Evolutionary conservation across 2,888 invertebrate genomes (phyloP).

Genomic region (Hyposoter dolosus): DNA sequence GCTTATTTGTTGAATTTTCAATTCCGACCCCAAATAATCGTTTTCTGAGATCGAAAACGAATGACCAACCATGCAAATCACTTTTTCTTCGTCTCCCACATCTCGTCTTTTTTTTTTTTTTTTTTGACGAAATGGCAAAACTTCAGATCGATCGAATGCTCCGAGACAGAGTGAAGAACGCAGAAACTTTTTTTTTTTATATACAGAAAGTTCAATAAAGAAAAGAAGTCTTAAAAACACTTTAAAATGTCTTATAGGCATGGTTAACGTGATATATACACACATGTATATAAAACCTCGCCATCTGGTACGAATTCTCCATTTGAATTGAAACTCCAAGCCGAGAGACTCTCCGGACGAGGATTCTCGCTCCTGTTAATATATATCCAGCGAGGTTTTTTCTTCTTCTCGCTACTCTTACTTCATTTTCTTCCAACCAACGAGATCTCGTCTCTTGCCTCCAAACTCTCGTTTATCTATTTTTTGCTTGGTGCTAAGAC

Average conservation of each 20-base stretch:
- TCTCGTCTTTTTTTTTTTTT: background rate
- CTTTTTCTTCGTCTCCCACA: background rate
- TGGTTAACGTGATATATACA: background rate
- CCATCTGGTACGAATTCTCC: slow-evolving; percentile 8
- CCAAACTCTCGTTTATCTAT: slow-evolving; percentile 27
- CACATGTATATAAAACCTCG: background rate
- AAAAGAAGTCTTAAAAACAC: slow-evolving; percentile 1
- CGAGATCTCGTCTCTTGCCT: slow-evolving; percentile 23
- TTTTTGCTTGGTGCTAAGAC: slow-evolving; percentile 20
- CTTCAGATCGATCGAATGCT: slow-evolving; percentile 2
- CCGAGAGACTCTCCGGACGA: background rate
- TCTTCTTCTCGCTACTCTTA: slow-evolving; percentile 21
- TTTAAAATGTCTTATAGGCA: slow-evolving; percentile 13
- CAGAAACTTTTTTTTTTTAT: background rate
- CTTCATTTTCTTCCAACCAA: slow-evolving; percentile 22
- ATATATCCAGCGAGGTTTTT: slow-evolving; percentile 18
- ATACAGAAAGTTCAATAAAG: background rate
- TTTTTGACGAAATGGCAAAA: background rate
- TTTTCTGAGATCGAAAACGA: background rate
- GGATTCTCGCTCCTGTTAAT: slow-evolving; percentile 25
- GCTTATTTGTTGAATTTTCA: background rate
- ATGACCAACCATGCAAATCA: background rate
- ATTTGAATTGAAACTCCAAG: slow-evolving; percentile 19
- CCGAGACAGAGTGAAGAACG: background rate
- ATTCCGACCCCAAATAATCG: background rate